phyloP scores from a whole-genome alignment of 2,797 vertebrate species.

The Sitta carolinensis region DNA sequence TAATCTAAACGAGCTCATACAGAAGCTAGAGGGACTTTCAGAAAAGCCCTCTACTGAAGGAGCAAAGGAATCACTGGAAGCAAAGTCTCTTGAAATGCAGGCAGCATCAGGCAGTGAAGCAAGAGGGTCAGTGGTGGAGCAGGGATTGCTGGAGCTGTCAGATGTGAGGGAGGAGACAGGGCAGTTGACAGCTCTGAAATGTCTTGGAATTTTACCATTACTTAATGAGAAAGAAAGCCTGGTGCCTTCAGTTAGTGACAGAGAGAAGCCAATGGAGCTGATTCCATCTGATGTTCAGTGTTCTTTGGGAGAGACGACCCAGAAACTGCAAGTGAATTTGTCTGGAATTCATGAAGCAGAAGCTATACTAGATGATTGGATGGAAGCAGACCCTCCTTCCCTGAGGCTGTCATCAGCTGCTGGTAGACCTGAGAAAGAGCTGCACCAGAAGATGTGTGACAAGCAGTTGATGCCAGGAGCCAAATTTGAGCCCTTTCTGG shows the following conservation, averaged over 20 bases:
- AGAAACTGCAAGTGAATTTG: not conserved
- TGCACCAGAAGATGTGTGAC: not conserved
- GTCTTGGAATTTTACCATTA: not conserved
- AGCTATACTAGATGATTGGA: not conserved
- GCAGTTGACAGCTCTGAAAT: not conserved
- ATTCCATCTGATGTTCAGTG: not conserved
- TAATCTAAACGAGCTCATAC: not conserved
- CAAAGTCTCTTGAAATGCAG: slow-evolving; percentile 12
- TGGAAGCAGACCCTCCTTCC: slow-evolving; percentile 21
- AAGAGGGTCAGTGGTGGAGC: not conserved
- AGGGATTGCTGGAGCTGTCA: not conserved
- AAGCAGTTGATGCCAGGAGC: not conserved
- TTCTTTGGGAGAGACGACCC: not conserved
- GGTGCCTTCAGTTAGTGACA: not conserved
- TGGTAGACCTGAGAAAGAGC: slow-evolving; percentile 3
- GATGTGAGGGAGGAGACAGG: not conserved
- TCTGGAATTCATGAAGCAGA: not conserved
- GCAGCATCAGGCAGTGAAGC: not conserved
- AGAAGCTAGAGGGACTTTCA: not conserved
- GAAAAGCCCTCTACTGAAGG: not conserved
- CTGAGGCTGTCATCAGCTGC: not conserved
- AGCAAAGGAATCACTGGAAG: slow-evolving; percentile 19
- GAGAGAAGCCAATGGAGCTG: slow-evolving; percentile 13
- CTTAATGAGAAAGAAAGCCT: not conserved
- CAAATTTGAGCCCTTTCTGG: not conserved